Base-by-base conservation (phyloP, 92 coral and sea anemone genomes). In the Hydrozoanthus gracilis region DNA sequence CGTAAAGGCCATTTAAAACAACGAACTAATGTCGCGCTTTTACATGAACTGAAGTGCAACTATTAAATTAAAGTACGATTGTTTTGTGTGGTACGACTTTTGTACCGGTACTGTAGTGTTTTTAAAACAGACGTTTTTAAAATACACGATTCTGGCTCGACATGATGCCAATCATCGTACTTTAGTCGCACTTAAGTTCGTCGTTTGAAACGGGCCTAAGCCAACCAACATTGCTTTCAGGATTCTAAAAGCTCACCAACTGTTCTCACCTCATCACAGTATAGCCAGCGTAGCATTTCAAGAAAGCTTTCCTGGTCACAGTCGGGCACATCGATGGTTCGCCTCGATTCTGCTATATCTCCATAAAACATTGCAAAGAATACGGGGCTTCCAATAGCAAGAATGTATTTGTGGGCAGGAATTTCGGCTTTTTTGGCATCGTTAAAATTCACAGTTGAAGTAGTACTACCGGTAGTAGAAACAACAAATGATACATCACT, bases 321-420 rank as follows among this genome's bases (percentile, higher is more conserved):
- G 68, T 88, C 91, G 5, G 87, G 87, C 5, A 88, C 48, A 18
- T 73, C 16, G 5, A 88, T 82, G 15, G n/a, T 17, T 18, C 44
- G 55, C 52, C 27, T 48, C 11, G 54, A 50, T 44, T 88, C 91
- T 39, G 91, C 91, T 74, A 88, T 27, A 27, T 88, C 82, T 39
- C 91, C 91, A 35, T 73, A 88, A 73, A 88, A 88, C 91, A 88
- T 88, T 2, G 83, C 91, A 10, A 79, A 64, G 66, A 88, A 88
- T 17, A 74, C 82, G 3, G 87, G 91, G 15, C 91, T 88, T 3
- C 87, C 73, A 8, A 82, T 73, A 47, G 91, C 83, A 9, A 88
- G 73, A 6, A 88, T 76, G n/a, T 82, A 79, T 52, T 88, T 88
- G 78, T 88, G 91, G 20, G 87, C 91, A 6, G 91, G 91, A 49